Percentiles rank a stretch among this genome's conserved stretches.
phyloP scores from a whole-genome alignment of 1,140 invertebrate genomes.

The Doryteuthis pealeii region DNA sequence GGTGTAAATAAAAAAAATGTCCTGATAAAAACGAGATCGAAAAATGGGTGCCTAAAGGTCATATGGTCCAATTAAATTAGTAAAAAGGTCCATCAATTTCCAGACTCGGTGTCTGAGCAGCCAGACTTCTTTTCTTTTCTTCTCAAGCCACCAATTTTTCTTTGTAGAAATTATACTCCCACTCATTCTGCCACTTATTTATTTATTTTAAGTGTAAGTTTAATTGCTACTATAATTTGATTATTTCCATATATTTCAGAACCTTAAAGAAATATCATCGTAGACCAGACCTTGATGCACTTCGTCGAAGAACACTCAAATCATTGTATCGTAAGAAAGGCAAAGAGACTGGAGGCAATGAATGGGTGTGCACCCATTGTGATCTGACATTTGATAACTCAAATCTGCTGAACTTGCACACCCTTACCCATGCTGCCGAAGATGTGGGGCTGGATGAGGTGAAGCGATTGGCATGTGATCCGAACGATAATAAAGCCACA shows the following conservation, averaged over 20 bases:
- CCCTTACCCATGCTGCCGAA: constrained; percentile 63
- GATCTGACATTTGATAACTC: constrained; percentile 65
- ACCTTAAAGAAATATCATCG: constrained; percentile 54
- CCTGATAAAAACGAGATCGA: too few species aligned
- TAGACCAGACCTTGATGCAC: constrained; percentile 39
- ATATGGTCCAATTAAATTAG: too few species aligned
- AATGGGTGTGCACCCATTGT: constrained; percentile 67
- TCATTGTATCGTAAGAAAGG: constrained; percentile 52
- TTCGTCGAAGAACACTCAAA: constrained; percentile 45
- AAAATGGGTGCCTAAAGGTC: too few species aligned
- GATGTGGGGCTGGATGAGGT: constrained; percentile 49
- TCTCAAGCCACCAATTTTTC: too few species aligned
- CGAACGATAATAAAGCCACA: constrained; percentile 3
- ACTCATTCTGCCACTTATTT: too few species aligned
- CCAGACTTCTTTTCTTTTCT: too few species aligned
- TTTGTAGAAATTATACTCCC: too few species aligned
- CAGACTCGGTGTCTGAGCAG: too few species aligned
- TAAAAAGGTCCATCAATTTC: too few species aligned
- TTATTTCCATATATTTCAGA: constrained; percentile 29
- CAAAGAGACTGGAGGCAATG: constrained; percentile 47
- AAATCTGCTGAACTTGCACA: constrained; percentile 65
- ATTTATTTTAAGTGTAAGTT: too few species aligned
- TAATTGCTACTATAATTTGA: background rate
- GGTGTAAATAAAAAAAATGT: too few species aligned
- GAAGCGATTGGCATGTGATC: constrained; percentile 29